Percentiles rank a stretch among this genome's conserved stretches.
Evolutionary conservation across 2,888 invertebrate species (phyloP).

Genomic region (Cephus pygmeus): DNA sequence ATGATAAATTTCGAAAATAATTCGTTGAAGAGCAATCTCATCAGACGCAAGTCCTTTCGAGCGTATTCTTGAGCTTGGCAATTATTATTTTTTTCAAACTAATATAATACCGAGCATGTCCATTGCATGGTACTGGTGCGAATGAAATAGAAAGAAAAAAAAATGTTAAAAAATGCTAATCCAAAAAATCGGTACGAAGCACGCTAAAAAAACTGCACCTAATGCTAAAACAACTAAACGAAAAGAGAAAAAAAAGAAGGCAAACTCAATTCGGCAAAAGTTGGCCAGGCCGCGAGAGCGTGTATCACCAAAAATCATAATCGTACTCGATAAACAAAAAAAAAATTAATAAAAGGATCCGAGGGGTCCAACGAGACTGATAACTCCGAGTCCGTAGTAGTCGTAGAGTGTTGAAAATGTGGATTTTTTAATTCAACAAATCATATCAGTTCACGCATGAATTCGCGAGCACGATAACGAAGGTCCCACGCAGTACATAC

Average conservation of each 20-base stretch:
- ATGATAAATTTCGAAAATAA: slow-evolving; percentile 17
- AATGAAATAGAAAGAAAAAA: neutral
- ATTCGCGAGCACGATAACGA: neutral
- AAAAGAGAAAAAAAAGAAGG: neutral
- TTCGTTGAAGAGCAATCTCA: neutral
- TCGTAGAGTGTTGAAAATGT: slow-evolving; percentile 6
- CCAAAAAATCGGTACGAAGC: neutral
- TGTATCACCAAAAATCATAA: neutral
- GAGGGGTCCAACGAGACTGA: neutral
- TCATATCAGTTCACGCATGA: neutral
- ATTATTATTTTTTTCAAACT: neutral
- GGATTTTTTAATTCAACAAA: slow-evolving; percentile 9
- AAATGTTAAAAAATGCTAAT: neutral
- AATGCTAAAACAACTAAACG: neutral
- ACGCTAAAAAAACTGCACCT: neutral
- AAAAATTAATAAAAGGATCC: neutral
- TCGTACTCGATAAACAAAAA: neutral
- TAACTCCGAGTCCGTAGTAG: slow-evolving; percentile 5
- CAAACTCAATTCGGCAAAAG: neutral
- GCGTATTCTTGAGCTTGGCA: neutral
- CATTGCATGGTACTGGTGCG: neutral
- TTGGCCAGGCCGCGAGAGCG: neutral
- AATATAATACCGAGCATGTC: neutral
- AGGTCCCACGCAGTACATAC: neutral
- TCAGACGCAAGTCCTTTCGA: neutral